A percentile compares a stretch with the other conserved stretches of the same genome.
These are phyloP conservation scores for Semnopithecus entellus DNA, from an alignment of 2,113 vertebrate genomes.

Conservation along the genomic window DNA sequence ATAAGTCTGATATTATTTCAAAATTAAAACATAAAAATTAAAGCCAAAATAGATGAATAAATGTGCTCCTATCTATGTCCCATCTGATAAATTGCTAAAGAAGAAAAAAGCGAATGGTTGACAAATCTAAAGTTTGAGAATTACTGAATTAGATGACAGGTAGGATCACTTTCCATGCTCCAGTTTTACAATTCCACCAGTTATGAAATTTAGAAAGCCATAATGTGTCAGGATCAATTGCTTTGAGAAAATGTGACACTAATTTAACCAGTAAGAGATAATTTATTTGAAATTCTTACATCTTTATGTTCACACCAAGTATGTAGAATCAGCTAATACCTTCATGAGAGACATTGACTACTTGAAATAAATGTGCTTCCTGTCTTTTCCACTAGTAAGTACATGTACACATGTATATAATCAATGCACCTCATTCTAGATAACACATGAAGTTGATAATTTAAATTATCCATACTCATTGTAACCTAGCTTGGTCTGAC, in stretches of 20 bases:
- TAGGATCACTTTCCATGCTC: neutral
- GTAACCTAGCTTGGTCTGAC: neutral
- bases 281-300: neutral
- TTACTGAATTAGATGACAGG: neutral
- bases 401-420: neutral
- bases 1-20: neutral
- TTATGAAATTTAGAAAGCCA: conserved; percentile 5
- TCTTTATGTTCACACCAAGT: neutral
- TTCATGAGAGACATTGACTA: neutral
- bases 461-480: neutral
- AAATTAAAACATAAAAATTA: conserved; percentile 10
- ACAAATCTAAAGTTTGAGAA: conserved; percentile 23
- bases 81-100: neutral
- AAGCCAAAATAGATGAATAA: neutral
- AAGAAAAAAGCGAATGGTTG: neutral
- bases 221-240: neutral
- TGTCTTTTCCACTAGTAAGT: neutral
- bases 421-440: neutral
- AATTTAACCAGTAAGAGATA: neutral
- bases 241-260: neutral
- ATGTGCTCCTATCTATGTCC: neutral
- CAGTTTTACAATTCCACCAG: neutral
- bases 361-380: neutral
- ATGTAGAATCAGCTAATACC: neutral
- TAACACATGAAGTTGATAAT: neutral